phyloP scores from a whole-genome alignment of 2,113 vertebrate genomes.

The Cochlearius cochlearius region DNA sequence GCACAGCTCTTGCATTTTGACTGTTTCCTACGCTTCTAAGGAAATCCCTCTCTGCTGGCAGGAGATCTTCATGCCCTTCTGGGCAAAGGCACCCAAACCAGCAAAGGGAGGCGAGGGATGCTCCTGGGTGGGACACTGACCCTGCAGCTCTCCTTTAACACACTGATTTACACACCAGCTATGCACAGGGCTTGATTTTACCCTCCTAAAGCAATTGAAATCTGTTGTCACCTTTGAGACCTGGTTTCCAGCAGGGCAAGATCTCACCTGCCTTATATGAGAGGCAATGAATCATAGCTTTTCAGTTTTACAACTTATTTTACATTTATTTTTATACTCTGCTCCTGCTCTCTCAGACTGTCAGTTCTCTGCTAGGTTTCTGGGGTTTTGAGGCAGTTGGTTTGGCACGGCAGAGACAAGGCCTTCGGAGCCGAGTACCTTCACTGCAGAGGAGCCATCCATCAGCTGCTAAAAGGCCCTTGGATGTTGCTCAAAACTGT shows the following conservation, averaged over 20 bases:
- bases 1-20: background rate
- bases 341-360: background rate
- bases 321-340: background rate
- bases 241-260: background rate
- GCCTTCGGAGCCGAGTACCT: background rate
- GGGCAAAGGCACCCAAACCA: background rate
- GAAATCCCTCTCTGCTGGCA: background rate
- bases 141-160: background rate
- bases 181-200: background rate
- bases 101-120: background rate
- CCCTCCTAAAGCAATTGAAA: background rate
- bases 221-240: background rate
- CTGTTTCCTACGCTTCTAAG: background rate
- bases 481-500: background rate
- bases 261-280: background rate
- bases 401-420: background rate
- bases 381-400: background rate
- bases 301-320: background rate
- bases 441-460: fast-evolving
- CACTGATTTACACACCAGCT: background rate
- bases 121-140: background rate
- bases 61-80: background rate
- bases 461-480: background rate
- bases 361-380: background rate
- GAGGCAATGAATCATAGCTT: background rate